Evolutionary conservation across 1,140 invertebrate genomes (phyloP).

Genomic region (Drosophila sp.): DNA sequence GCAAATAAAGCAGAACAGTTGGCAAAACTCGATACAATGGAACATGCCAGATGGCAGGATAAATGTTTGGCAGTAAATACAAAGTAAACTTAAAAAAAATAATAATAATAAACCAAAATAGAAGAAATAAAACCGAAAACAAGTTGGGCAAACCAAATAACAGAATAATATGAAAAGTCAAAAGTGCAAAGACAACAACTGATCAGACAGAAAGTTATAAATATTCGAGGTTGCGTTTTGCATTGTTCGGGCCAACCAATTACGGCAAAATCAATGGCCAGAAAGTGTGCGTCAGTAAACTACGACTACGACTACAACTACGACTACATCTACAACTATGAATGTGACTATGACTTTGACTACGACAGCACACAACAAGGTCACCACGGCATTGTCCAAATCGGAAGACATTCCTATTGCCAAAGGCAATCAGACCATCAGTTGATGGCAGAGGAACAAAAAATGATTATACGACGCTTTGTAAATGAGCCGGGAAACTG

Average conservation of each 20-base stretch:
- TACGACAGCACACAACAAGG: conserved; percentile 49
- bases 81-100: conserved; percentile 32
- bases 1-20: conserved; percentile 25
- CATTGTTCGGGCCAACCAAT: conserved; percentile 58
- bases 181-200: conserved; percentile 16
- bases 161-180: conserved; percentile 10
- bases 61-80: conserved; percentile 48
- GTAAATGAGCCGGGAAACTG: conserved; percentile 56
- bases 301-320: conserved; percentile 10
- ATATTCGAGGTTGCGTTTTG: conserved; percentile 59
- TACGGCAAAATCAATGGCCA: conserved; percentile 72
- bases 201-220: conserved; percentile 45
- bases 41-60: conserved; percentile 15
- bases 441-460: conserved; percentile 19
- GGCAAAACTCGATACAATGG: conserved; percentile 18
- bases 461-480: conserved; percentile 37
- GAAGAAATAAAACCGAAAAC: conserved; percentile 1
- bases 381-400: conserved; percentile 51
- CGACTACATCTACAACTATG: conserved; percentile 13
- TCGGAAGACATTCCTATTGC: conserved; percentile 30
- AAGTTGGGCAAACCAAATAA: conserved; percentile 53
- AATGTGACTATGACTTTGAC: conserved; percentile 2
- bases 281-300: conserved; percentile 40
- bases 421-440: conserved; percentile 32
- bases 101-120: conserved; percentile 17